Percentiles rank a stretch among this genome's conserved stretches.
Conservation (phyloP, 2,113 vertebrate species). For the Sceloporus tristichus region DNA sequence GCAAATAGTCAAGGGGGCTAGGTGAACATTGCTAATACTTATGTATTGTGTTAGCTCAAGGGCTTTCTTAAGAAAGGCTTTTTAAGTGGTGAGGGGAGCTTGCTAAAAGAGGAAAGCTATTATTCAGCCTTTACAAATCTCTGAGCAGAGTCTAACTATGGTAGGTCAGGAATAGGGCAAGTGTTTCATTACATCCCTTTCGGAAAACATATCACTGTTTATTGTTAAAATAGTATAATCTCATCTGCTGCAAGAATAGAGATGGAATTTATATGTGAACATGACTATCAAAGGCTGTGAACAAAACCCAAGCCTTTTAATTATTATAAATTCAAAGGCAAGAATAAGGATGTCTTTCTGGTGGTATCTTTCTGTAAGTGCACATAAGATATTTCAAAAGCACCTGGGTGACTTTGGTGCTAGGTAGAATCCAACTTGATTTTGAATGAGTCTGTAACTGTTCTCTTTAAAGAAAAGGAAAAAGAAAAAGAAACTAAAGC, state of each 20-base stretch:
- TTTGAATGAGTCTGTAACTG: background rate
- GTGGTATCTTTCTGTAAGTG: no score
- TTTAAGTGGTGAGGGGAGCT: conserved; percentile 36
- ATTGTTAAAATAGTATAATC: conserved; percentile 49
- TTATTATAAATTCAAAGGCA: conserved; percentile 9
- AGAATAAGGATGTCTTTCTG: conserved; percentile 14
- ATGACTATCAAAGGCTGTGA: conserved; percentile 25
- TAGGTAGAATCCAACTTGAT: background rate
- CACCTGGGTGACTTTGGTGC: background rate
- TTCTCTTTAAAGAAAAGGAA: background rate
- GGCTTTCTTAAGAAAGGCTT: conserved; percentile 16
- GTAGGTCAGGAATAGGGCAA: conserved; percentile 55
- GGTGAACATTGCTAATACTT: conserved; percentile 44
- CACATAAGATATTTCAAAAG: background rate
- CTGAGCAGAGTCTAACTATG: conserved; percentile 43
- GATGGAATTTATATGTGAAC: conserved; percentile 43
- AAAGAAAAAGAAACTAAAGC: no score
- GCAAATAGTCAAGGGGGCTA: conserved; percentile 43
- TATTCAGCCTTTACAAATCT: conserved; percentile 52
- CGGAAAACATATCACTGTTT: conserved; percentile 27
- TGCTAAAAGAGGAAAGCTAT: conserved; percentile 47
- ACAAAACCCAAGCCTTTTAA: conserved; percentile 24
- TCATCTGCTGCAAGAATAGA: conserved; percentile 22
- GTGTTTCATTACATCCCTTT: conserved; percentile 56
- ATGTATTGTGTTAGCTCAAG: conserved; percentile 42